Evolutionary conservation across 2,113 vertebrate species (phyloP).

Genomic region (Xerus inauris): DNA sequence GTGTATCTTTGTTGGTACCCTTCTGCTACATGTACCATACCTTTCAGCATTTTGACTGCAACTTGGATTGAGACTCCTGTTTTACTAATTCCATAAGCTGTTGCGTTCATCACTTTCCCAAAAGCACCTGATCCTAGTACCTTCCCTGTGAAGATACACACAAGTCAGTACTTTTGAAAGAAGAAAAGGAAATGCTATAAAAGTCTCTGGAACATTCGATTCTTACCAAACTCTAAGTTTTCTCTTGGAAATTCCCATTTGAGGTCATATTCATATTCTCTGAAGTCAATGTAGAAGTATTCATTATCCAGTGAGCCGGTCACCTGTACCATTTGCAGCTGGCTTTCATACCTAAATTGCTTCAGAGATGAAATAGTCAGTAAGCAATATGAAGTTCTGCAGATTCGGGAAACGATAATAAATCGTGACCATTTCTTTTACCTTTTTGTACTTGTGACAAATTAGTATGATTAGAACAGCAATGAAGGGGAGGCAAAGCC

Average conservation of each 20-base stretch:
- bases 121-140: slow-evolving; percentile 96
- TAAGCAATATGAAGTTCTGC: background rate
- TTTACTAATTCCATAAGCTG: slow-evolving; percentile 93
- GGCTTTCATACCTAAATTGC: slow-evolving; percentile 93
- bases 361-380: slow-evolving; percentile 78
- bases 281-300: slow-evolving; percentile 96
- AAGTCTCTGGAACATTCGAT: background rate
- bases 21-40: slow-evolving; percentile 79
- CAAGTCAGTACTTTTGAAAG: background rate
- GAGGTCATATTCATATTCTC: slow-evolving; percentile 91
- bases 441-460: slow-evolving; percentile 88
- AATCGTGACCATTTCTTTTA: slow-evolving; percentile 75
- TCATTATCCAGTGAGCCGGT: slow-evolving; percentile 93
- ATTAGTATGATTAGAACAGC: slow-evolving; percentile 69
- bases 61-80: slow-evolving; percentile 93
- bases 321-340: slow-evolving; percentile 95
- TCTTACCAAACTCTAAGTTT: slow-evolving; percentile 96
- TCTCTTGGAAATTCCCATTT: slow-evolving; percentile 98
- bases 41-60: slow-evolving; percentile 99
- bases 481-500: slow-evolving; percentile 81
- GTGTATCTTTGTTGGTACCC: background rate
- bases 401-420: background rate
- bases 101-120: slow-evolving; percentile 95
- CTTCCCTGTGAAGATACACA: slow-evolving; percentile 88
- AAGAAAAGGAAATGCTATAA: background rate